Evolutionary conservation across 1,140 invertebrate species (phyloP), one percentile per base, ranked within the genome.

Genomic region (Drosophila sechellia): DNA sequence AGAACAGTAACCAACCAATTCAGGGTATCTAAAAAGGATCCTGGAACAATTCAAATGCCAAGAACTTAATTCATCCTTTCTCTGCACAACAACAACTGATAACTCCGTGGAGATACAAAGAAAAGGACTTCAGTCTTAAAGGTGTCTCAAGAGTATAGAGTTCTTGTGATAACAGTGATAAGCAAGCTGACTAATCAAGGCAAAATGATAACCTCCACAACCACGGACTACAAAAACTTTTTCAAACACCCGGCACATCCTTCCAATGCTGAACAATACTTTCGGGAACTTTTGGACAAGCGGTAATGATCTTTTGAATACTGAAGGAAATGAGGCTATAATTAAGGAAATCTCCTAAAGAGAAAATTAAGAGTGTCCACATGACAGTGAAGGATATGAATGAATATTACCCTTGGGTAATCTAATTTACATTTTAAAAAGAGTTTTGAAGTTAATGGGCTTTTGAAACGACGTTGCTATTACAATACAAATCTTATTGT

Each of bases 211-310:
- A 81, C 90, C 1, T 91, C 90, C 6, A 63, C 81, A 5, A 73
- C 83, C 35, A 80, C 81, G 58, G 90, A 91, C 45, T 91, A 90
- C 56, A 69, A 53, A n/a, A 87, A 79, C 17, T 91, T 89, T 54
- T 91, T 91, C 27, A 91, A 91, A 65, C 80, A 78, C 48, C 59
- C 90, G 34, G 90, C 90, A 5, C 80, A 77, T 59, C 90, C 90
- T 57, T 87, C 83, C 6, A 91, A 91, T 90, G 90, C 90, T 43
- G 83, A 91, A 56, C 90, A 91, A 48, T 91, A 70, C 61, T 90
- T 91, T 54, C 86, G 76, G 8, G 85, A 91, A 6, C 57, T 75
- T 15, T 63, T 91, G 64, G 75, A 81, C 53, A 68, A 86, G 46
- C 77, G 84, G 84, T 89, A 87, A 81, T 60, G 34, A 17, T 42